These are phyloP conservation scores for Drosophila prosaltans DNA, from an alignment of 1,140 invertebrate species.

Conservation along the genomic window DNA sequence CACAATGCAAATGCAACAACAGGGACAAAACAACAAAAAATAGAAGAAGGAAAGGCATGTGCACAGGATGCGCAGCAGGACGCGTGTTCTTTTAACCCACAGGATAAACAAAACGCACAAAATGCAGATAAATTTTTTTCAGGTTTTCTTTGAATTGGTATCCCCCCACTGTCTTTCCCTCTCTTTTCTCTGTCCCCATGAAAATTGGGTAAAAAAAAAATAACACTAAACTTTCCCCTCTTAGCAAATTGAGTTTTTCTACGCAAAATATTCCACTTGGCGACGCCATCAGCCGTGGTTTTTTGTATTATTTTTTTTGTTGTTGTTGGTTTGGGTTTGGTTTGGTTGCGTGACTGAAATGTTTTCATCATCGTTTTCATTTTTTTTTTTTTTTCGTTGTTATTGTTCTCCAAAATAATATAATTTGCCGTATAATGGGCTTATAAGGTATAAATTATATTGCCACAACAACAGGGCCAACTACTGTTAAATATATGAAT, in stretches of 20 bases:
- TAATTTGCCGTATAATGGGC: constrained; percentile 62
- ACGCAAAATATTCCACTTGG: constrained; percentile 56
- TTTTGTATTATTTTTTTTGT: neutral
- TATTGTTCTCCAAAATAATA: constrained; percentile 41
- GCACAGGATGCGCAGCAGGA: constrained; percentile 54
- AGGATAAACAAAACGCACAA: neutral
- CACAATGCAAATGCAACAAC: constrained; percentile 28
- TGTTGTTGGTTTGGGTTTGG: constrained; percentile 22
- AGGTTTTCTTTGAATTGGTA: neutral
- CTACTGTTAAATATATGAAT: constrained; percentile 38
- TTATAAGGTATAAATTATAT: constrained; percentile 57
- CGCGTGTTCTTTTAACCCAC: constrained; percentile 31
- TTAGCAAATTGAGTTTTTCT: constrained; percentile 64
- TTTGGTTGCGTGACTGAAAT: constrained; percentile 60
- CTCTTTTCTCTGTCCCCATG: too few relatives aligned
- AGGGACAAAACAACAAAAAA: neutral
- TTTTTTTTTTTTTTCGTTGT: constrained; percentile 15
- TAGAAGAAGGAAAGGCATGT: constrained; percentile 20
- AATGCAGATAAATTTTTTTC: constrained; percentile 42
- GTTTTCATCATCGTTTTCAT: constrained; percentile 51
- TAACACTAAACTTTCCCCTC: constrained; percentile 16
- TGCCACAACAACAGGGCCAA: constrained; percentile 30
- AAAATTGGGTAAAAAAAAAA: neutral
- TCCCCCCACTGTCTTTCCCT: too few relatives aligned
- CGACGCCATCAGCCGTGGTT: constrained; percentile 10